These are phyloP conservation scores for Eristalis tenax DNA, from an alignment of 2,888 invertebrate genomes.

Conservation along the genomic window DNA sequence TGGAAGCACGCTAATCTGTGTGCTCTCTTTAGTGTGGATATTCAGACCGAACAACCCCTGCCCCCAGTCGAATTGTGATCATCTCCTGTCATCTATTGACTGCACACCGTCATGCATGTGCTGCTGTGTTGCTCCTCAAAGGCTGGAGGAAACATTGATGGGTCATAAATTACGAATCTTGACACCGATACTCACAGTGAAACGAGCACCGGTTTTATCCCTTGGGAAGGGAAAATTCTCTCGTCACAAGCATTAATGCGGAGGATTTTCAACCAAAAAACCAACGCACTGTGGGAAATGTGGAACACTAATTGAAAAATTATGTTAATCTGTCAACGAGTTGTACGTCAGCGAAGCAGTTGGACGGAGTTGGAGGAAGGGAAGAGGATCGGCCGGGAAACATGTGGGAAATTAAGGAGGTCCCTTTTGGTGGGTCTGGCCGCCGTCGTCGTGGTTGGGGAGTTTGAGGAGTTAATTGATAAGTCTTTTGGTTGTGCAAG, in stretches of 20 bases:
- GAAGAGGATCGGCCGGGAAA: not conserved
- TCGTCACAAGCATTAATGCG: constrained; percentile 2
- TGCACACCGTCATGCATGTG: not conserved
- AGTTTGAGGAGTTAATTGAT: not conserved
- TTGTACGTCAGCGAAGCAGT: not conserved
- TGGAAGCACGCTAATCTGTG: not conserved
- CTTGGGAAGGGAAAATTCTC: constrained; percentile 32
- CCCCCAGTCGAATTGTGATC: not conserved
- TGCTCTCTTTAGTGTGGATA: not conserved
- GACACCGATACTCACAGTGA: constrained; percentile 7
- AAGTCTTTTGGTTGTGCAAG: not conserved
- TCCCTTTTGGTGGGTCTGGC: too few species aligned
- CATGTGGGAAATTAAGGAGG: not conserved
- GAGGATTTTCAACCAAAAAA: constrained; percentile 14
- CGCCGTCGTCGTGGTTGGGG: not conserved
- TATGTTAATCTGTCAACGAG: constrained; percentile 37
- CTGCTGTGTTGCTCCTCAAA: not conserved
- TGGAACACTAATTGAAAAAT: constrained; percentile 35
- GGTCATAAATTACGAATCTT: not conserved
- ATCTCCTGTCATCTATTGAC: not conserved
- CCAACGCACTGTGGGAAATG: constrained; percentile 28
- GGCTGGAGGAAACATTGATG: not conserved
- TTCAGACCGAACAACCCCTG: not conserved
- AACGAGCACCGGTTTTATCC: constrained; percentile 37
- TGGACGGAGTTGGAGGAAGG: not conserved